Conservation (phyloP, 2,888 invertebrate species). For the Drosophila mimica region DNA sequence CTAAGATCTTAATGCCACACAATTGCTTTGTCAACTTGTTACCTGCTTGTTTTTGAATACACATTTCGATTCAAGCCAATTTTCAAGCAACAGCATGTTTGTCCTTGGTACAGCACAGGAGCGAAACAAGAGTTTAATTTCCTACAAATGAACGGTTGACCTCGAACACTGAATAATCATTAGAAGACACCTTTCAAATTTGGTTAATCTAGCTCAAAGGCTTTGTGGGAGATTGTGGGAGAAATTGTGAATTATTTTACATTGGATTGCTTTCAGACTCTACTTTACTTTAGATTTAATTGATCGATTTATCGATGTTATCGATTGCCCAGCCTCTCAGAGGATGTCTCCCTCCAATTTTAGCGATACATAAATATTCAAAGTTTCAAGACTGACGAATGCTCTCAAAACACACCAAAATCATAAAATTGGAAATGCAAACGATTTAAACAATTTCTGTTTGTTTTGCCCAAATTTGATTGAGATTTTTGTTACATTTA, state of each 20-base stretch:
- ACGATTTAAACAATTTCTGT: not conserved
- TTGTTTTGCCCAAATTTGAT: not conserved
- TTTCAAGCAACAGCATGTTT: not conserved
- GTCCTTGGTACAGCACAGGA: not conserved
- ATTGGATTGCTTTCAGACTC: no score
- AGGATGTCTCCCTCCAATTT: no score
- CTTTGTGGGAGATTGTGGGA: not conserved
- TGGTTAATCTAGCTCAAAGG: not conserved
- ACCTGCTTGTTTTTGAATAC: conserved; percentile 20
- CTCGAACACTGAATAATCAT: not conserved
- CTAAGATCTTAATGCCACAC: conserved; percentile 4
- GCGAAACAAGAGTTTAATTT: not conserved
- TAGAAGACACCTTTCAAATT: not conserved
- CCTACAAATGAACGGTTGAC: not conserved
- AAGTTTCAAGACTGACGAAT: not conserved
- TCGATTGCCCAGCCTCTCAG: not conserved
- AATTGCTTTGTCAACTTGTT: conserved; percentile 19
- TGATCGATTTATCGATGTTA: not conserved
- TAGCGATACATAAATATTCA: not conserved
- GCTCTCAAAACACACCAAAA: not conserved
- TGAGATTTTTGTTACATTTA: not conserved
- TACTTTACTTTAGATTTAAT: not conserved
- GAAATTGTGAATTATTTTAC: not conserved
- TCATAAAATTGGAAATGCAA: not conserved
- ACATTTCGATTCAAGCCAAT: conserved; percentile 1